Evolutionary conservation across 2,888 invertebrate species (phyloP), one percentile per base, ranked within the genome.

Genomic region (Folsomia candida): DNA sequence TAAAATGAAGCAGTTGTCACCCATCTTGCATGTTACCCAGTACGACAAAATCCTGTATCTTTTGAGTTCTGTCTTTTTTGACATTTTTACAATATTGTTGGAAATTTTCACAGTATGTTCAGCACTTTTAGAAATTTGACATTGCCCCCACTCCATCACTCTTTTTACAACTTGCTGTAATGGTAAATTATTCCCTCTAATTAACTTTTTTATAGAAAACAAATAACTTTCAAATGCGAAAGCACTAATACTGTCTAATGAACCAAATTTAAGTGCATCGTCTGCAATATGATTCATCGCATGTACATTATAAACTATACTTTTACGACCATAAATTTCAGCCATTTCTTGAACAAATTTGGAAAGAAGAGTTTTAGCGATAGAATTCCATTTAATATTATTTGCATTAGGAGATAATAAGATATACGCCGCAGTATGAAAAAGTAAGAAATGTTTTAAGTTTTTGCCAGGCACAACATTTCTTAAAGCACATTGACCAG

Each of bases 391-490:
- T 47, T 47, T 18, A 9, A 11, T 20, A 20, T 51, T 25, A 22
- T 18, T 18, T 51, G 47, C 47, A 11, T 47, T 47, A 47, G 9
- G 9, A 47, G 47, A 47, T 11, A 47, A 18, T 9, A 47, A 18
- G 18, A 47, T 47, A 18, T 47, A 18, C 47, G 57, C 61, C 3
- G 66, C 65, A 18, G n/a, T 27, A 51, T 57, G 58, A 25, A 70
- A 20, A 1, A 20, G n/a, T 28, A 70, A 24, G 51, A 70, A 70
- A 66, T 66, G 66, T 6, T 6, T 20, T 27, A 24, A 70, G 51
- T 58, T 29, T 2, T 26, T 18, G 1, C 47, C 51, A 1, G 6
- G 2, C 22, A 68, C 27, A 28, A 51, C 11, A 25, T 25, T 18
- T 62, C 2, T 2, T n/a, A 69, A n/a, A 1, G 58, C 69, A 22